Conservation (phyloP, 2,113 vertebrate genomes). For the Lepus americanus region DNA sequence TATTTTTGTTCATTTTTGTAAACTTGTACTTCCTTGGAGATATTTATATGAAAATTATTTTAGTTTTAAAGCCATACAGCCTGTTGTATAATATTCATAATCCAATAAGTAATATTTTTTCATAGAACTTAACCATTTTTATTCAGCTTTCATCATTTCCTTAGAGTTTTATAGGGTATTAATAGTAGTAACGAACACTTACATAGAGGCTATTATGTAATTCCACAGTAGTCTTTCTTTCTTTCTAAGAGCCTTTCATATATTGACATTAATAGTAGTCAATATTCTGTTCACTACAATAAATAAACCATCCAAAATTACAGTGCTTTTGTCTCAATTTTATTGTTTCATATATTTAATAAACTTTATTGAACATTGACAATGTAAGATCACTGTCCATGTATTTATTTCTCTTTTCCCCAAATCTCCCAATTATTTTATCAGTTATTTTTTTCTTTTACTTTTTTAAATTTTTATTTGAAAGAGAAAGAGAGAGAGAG, state of each 20-base stretch:
- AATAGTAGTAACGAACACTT: background rate
- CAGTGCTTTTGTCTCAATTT: background rate
- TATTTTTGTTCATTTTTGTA: background rate
- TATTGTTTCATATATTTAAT: background rate
- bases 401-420: background rate
- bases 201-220: no score
- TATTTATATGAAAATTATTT: constrained; percentile 11
- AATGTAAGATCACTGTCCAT: background rate
- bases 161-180: background rate
- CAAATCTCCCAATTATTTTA: background rate
- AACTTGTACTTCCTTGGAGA: background rate
- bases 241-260: background rate
- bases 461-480: background rate
- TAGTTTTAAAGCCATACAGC: background rate
- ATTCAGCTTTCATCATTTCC: background rate
- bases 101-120: background rate
- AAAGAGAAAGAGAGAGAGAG: no score
- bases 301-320: background rate
- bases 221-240: background rate
- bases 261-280: background rate
- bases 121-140: background rate
- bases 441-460: background rate
- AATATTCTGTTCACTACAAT: background rate
- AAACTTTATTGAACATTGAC: background rate
- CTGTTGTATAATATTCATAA: background rate